Evolutionary conservation across 2,888 invertebrate genomes (phyloP), one percentile per base, ranked within the genome.

Genomic region (Timema cristinae): DNA sequence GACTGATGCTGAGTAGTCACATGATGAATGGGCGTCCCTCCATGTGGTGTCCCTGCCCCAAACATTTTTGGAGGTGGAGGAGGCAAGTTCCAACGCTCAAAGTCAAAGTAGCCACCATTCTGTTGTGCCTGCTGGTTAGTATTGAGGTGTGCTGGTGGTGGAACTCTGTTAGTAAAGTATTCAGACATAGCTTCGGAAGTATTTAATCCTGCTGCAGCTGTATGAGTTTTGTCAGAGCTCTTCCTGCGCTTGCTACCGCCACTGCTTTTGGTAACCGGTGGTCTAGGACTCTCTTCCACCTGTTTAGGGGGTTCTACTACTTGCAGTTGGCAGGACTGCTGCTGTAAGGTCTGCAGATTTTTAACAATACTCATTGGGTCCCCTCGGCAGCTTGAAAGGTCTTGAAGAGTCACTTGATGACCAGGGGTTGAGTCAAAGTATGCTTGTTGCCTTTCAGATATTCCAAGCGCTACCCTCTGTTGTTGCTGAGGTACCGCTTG

Each of bases 71-170:
- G 86, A 50, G 88, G 85, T 16, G 90, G 87, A 9, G 88, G 86
- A 88, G 86, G 89, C 71, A 91, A 83, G 81, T 91, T 92, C 93
- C 93, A 93, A 77, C 92, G 85, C 78, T 91, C 93, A 78, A 92
- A 91, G 81, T 93, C 93, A 78, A 91, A 91, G 79, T 91, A 93
- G 70, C 88, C 89, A 75, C 89, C 88, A 80, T 89, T 89, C 79
- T 89, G 89, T 77, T 86, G 87, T 71, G 79, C 77, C 49, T 79
- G 81, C 68, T 80, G 80, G 77, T 80, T 83, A 6, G 87, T 85
- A 69, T 89, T 88, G 78, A 88, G 89, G 79, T 91, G 91, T 6
- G 91, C 91, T 16, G 91, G 91, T 8, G 91, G 91, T 73, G 90
- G 90, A 76, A 90, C 87, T 79, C 91, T 85, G 77, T 85, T 87